phyloP scores from a whole-genome alignment of 2,888 invertebrate species.

The Macrosiphum euphorbiae region DNA sequence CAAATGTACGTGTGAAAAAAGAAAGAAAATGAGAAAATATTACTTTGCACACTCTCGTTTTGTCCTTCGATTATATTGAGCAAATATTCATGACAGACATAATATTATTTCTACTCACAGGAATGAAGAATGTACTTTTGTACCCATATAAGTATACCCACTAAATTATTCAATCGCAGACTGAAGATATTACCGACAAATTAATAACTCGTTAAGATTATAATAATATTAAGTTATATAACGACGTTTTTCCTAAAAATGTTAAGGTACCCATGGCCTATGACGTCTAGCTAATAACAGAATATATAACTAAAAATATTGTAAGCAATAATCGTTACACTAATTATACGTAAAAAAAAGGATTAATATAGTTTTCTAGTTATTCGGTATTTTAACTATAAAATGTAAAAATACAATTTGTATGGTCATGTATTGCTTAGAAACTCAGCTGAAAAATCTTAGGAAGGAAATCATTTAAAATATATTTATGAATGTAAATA shows the following conservation, averaged over 20 bases:
- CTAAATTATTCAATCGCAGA: background rate
- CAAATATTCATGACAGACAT: conserved; percentile 51
- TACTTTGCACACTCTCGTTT: conserved; percentile 51
- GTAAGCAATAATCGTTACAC: background rate
- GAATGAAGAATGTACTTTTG: background rate
- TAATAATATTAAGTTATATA: background rate
- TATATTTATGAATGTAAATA: background rate
- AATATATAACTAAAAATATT: background rate
- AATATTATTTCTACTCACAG: conserved; percentile 15
- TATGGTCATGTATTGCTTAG: background rate
- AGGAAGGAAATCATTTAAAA: background rate
- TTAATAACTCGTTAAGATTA: background rate
- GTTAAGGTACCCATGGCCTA: background rate
- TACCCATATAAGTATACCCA: background rate
- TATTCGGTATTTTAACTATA: background rate
- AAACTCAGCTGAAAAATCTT: background rate
- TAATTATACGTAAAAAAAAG: background rate
- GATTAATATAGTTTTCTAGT: background rate
- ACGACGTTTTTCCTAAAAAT: background rate
- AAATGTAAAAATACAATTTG: background rate
- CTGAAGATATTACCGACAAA: background rate
- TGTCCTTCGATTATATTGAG: conserved; percentile 62
- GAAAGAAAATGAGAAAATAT: conserved; percentile 35
- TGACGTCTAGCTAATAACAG: background rate
- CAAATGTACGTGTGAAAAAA: conserved; percentile 22